These are phyloP conservation scores for Gobio gobio DNA, from an alignment of 2,113 vertebrate species.

Conservation along the genomic window DNA sequence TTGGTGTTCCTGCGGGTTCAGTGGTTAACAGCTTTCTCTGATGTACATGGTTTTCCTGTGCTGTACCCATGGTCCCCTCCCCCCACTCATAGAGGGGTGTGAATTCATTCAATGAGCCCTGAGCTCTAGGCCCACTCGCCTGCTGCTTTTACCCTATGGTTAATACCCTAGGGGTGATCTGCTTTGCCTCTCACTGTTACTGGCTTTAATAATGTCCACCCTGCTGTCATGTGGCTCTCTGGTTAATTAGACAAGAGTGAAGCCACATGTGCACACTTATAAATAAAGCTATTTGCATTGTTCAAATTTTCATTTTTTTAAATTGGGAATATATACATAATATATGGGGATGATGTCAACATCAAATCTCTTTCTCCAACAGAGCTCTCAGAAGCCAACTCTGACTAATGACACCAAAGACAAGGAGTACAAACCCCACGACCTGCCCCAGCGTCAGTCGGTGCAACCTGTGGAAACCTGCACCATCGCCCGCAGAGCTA, in stretches of 20 bases:
- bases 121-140: not conserved
- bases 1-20: constrained; percentile 20
- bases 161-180: constrained; percentile 40
- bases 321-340: not conserved
- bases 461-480: constrained; percentile 86
- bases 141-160: constrained; percentile 26
- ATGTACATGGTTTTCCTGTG: constrained; percentile 18
- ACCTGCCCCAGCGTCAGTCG: constrained; percentile 92
- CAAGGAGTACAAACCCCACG: constrained; percentile 95
- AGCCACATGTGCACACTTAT: constrained; percentile 16
- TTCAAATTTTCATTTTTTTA: not conserved
- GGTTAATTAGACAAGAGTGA: constrained; percentile 23
- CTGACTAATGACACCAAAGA: constrained; percentile 92
- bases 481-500: constrained; percentile 88
- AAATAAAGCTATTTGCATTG: not conserved
- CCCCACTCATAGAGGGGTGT: not conserved
- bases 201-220: constrained; percentile 22
- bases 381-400: constrained; percentile 86
- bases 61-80: not conserved
- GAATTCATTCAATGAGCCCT: constrained; percentile 6
- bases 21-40: constrained; percentile 25
- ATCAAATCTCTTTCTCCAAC: not conserved
- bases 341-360: not conserved
- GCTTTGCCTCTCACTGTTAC: constrained; percentile 20
- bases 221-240: constrained; percentile 20